Base-by-base conservation (phyloP, 2,888 invertebrate genomes). In the Sarcophaga carnaria region DNA sequence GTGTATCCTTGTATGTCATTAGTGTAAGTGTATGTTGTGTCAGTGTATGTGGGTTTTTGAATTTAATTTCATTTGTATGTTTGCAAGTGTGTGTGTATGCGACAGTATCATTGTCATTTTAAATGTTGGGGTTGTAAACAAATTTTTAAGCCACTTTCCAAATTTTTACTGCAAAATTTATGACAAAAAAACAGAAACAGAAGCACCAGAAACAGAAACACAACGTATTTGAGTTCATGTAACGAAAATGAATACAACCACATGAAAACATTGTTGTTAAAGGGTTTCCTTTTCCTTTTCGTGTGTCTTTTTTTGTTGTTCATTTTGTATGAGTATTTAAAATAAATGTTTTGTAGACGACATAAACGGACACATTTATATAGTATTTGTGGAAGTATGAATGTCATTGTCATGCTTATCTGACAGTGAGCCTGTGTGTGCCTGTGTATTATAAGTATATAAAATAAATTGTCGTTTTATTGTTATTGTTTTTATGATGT, bases 181-280 rank as follows among this genome's bases (percentile, higher is more conserved):
- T 63, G 49, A 49, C 3, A 79, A 54, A 71, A 45, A 37, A 72
- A 14, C 49, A 49, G 14, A 49, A 3, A 5, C 11, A 6, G 2
- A 2, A 59, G n/a, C 4, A 59, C 27, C 49, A 12, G 0, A 49
- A 49, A 54, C 54, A 17, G 12, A 54, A n/a, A n/a, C n/a, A 20
- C 22, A 20, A 20, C 10, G 70, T 27, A 70, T 70, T 70, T 54
- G 27, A 22, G n/a, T 70, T 60, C 59, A 72, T 49, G 25, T 72
- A 54, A 54, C 17, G 17, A 17, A 54, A 70, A 11, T 66, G 17
- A n/a, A n/a, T 49, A 27, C 67, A 75, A 54, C 66, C 67, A 69
- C 81, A 75, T 69, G 67, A 27, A 81, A 63, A 76, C 70, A 81
- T 76, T 81, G 60, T 74, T 80, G 75, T 75, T 45, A 81, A 80